Evolutionary conservation across 1,140 invertebrate species (phyloP).

Genomic region (Drosophila kikkawai): DNA sequence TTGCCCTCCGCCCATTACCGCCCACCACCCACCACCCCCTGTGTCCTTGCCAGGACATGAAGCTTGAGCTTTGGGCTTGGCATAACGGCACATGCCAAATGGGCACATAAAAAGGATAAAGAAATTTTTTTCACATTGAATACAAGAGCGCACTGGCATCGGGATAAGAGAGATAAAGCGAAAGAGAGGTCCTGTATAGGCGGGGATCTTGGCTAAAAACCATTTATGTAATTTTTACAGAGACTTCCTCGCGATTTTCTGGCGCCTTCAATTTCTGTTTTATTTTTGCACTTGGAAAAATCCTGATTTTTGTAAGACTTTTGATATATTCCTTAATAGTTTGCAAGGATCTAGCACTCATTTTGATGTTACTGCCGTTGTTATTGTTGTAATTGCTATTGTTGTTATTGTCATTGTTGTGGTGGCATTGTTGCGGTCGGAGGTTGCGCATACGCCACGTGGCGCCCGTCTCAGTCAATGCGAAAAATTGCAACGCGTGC

Average conservation of each 20-base stretch:
- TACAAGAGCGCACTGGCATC: conserved; percentile 55
- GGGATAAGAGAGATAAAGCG: conserved; percentile 34
- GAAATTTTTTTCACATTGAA: conserved; percentile 85
- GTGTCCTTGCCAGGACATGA: conserved; percentile 17
- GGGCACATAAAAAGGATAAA: conserved; percentile 85
- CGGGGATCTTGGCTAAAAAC: conserved; percentile 61
- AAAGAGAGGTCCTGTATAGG: not conserved
- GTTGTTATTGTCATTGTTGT: conserved; percentile 33
- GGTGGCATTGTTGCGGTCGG: conserved; percentile 56
- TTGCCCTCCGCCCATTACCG: not conserved
- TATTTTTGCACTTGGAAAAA: not conserved
- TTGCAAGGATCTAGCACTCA: not conserved
- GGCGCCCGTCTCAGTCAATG: conserved; percentile 67
- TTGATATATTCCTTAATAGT: conserved; percentile 58
- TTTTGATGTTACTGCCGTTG: conserved; percentile 17
- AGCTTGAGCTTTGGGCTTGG: conserved; percentile 53
- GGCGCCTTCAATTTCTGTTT: conserved; percentile 42
- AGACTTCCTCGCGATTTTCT: conserved; percentile 38
- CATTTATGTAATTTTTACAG: conserved; percentile 81
- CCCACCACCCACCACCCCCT: not conserved
- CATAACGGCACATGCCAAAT: conserved; percentile 85
- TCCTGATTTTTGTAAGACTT: conserved; percentile 21
- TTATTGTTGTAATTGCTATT: conserved; percentile 22
- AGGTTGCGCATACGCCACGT: conserved; percentile 77
- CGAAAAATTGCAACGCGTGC: conserved; percentile 80